Conservation (phyloP, 2,888 invertebrate species). For the Anthrax anthrax region DNA sequence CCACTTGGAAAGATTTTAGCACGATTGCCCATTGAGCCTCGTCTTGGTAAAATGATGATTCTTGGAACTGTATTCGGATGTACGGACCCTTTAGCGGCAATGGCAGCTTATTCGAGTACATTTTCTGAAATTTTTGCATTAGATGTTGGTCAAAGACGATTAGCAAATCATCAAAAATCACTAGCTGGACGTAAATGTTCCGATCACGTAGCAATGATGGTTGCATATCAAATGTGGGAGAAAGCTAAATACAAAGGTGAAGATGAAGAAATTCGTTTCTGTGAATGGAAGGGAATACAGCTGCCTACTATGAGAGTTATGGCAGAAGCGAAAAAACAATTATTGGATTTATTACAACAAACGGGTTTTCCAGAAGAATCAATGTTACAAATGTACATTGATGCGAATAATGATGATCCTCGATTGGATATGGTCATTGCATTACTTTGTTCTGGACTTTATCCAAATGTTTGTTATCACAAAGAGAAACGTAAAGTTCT, state of each 20-base stretch:
- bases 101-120: constrained; percentile 91
- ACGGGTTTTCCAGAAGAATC: constrained; percentile 86
- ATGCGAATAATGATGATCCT: constrained; percentile 62
- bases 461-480: constrained; percentile 93
- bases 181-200: constrained; percentile 77
- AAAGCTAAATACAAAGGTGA: constrained; percentile 52
- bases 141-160: constrained; percentile 56
- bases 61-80: constrained; percentile 81
- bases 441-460: constrained; percentile 78
- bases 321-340: constrained; percentile 72
- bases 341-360: constrained; percentile 50
- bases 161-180: constrained; percentile 72
- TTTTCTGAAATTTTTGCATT: constrained; percentile 88
- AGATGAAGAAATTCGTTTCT: constrained; percentile 67
- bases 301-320: constrained; percentile 82
- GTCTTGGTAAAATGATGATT: constrained; percentile 94
- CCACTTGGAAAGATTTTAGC: constrained; percentile 88
- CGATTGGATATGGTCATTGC: constrained; percentile 71
- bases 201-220: constrained; percentile 90
- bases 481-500: constrained; percentile 91
- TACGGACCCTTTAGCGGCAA: constrained; percentile 81
- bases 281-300: constrained; percentile 82
- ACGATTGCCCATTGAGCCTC: constrained; percentile 88
- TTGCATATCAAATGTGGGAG: constrained; percentile 78
- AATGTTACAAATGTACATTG: constrained; percentile 57